Percentiles rank a stretch among this genome's conserved stretches.
phyloP scores from a whole-genome alignment of 2,113 vertebrate species.

The Colinus virginianus region DNA sequence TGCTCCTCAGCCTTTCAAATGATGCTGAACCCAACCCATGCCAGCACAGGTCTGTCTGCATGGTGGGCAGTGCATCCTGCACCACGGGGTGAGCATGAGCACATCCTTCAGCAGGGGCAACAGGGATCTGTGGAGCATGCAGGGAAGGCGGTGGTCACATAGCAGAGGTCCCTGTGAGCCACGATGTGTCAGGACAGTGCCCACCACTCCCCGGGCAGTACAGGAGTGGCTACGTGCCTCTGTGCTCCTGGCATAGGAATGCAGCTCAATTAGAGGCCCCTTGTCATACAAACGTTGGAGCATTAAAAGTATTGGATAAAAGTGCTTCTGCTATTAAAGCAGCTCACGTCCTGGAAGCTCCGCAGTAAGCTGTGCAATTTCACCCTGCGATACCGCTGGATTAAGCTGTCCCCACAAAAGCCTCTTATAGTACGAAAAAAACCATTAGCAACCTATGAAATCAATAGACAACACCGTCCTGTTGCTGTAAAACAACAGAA shows the following conservation, averaged over 20 bases:
- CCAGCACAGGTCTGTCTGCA: accelerated
- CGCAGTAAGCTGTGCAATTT: conserved; percentile 20
- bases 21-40: accelerated
- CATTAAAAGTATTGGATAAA: conserved; percentile 44
- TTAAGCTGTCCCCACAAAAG: conserved; percentile 73
- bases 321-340: conserved; percentile 38
- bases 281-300: background rate
- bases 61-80: accelerated
- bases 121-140: background rate
- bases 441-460: conserved; percentile 59
- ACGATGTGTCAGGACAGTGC: accelerated
- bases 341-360: conserved; percentile 37
- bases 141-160: background rate
- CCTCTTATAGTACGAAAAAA: conserved; percentile 44
- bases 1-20: accelerated
- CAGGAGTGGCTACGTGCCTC: background rate
- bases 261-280: background rate
- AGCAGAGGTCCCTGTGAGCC: background rate
- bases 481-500: conserved; percentile 1
- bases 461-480: conserved; percentile 36
- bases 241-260: accelerated
- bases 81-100: background rate
- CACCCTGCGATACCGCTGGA: conserved; percentile 17
- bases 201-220: background rate
- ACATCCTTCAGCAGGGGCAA: accelerated